phyloP scores from a whole-genome alignment of 2,113 vertebrate genomes.

The Phrynocephalus versicolor region DNA sequence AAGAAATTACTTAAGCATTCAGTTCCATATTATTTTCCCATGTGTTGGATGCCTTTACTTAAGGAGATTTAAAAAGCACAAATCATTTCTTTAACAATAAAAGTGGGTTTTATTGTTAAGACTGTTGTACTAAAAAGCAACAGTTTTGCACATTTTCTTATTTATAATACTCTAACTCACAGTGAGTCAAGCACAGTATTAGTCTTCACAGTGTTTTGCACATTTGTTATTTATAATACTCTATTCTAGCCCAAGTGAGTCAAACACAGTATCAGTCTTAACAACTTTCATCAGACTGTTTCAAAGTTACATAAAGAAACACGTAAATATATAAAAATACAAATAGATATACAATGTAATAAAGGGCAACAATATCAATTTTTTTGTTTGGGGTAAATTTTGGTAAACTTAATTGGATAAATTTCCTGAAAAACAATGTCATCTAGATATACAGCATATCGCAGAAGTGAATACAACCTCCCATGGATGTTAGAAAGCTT shows the following conservation, averaged over 20 bases:
- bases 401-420: not conserved
- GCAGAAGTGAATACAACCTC: no score
- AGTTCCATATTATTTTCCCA: not conserved
- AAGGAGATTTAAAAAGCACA: not conserved
- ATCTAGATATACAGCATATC: not conserved
- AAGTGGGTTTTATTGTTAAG: no score
- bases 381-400: not conserved
- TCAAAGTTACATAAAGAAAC: no score
- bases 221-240: no score
- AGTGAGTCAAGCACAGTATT: not conserved
- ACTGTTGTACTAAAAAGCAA: not conserved
- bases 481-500: no score
- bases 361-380: not conserved
- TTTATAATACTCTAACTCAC: not conserved
- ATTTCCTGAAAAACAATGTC: not conserved
- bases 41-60: not conserved
- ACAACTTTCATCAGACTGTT: no score
- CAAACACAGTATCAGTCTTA: no score
- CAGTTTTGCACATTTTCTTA: not conserved
- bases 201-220: no score
- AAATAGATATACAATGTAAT: no score
- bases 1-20: not conserved
- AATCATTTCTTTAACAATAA: not conserved
- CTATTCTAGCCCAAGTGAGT: no score
- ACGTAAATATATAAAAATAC: no score